Evolutionary conservation across 2,113 vertebrate genomes (phyloP).

Genomic region (Hippocampus barbouri): DNA sequence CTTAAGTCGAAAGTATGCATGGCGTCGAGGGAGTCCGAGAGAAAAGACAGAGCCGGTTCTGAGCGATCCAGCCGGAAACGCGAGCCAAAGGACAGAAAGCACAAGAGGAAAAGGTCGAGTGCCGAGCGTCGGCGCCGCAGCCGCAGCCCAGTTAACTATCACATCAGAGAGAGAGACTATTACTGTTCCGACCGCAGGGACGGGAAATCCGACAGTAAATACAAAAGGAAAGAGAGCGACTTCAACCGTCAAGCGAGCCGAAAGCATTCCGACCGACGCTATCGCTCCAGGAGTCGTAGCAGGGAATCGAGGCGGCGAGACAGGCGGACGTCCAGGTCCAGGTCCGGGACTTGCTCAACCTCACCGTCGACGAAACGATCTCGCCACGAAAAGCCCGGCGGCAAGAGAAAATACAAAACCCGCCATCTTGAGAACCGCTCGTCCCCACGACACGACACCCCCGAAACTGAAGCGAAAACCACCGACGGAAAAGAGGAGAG

Average conservation of each 20-base stretch:
- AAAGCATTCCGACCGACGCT: conserved; percentile 68
- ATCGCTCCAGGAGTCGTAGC: conserved; percentile 69
- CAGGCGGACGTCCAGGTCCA: conserved; percentile 44
- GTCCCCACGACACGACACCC: conserved; percentile 22
- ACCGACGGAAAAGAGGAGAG: conserved; percentile 67
- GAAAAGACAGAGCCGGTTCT: conserved; percentile 44
- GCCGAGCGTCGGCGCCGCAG: conserved; percentile 62
- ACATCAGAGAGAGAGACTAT: conserved; percentile 63
- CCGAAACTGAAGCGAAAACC: conserved; percentile 50
- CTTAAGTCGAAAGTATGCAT: conserved; percentile 22
- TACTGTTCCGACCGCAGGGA: conserved; percentile 74
- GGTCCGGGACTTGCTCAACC: conserved; percentile 77
- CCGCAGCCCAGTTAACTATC: conserved; percentile 69
- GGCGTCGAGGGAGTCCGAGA: conserved; percentile 23
- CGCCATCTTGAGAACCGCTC: conserved; percentile 78
- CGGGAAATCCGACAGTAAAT: conserved; percentile 59
- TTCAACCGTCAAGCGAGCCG: conserved; percentile 60
- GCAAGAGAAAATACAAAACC: conserved; percentile 90
- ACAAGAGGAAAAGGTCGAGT: conserved; percentile 60
- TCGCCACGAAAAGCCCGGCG: conserved; percentile 79
- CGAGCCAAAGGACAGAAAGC: conserved; percentile 70
- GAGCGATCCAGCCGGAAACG: conserved; percentile 55
- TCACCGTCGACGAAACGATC: conserved; percentile 67
- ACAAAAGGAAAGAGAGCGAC: conserved; percentile 65
- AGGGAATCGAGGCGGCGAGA: conserved; percentile 60